These are phyloP conservation scores for Colossoma macropomum DNA, from an alignment of 2,113 vertebrate species.

Conservation along the genomic window DNA sequence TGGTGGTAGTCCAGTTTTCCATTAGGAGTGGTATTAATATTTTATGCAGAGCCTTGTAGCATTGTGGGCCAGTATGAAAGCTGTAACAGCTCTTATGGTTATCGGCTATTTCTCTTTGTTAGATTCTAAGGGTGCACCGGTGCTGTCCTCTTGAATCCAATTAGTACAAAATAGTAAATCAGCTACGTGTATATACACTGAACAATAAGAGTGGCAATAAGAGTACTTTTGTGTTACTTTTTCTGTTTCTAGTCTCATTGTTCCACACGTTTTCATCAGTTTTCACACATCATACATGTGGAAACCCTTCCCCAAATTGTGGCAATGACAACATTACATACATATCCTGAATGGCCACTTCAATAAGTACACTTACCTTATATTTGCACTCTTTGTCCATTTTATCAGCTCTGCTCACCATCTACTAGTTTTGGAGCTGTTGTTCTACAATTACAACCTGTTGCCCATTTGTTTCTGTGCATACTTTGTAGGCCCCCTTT, in stretches of 20 bases:
- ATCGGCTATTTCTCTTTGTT: neutral
- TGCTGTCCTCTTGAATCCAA: neutral
- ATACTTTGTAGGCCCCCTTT: too few species aligned
- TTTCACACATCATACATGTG: neutral
- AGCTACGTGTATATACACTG: too few species aligned
- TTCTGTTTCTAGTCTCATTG: neutral
- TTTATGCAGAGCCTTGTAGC: neutral
- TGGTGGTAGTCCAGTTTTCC: neutral
- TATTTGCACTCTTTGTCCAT: too few species aligned
- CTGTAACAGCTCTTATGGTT: too few species aligned
- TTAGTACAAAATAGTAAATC: neutral
- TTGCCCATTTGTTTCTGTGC: too few species aligned
- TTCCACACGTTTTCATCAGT: neutral
- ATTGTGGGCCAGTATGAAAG: neutral
- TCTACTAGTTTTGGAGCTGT: too few species aligned
- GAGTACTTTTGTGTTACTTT: neutral
- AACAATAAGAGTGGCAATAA: neutral
- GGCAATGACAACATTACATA: too few species aligned
- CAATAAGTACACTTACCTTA: too few species aligned
- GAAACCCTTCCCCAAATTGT: too few species aligned
- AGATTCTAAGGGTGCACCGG: neutral
- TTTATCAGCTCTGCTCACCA: too few species aligned
- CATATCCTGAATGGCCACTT: too few species aligned
- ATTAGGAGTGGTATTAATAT: slow-evolving; percentile 13
- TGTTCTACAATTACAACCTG: too few species aligned